Base-by-base conservation (phyloP, 2,888 invertebrate genomes). In the Agrochola lota region DNA sequence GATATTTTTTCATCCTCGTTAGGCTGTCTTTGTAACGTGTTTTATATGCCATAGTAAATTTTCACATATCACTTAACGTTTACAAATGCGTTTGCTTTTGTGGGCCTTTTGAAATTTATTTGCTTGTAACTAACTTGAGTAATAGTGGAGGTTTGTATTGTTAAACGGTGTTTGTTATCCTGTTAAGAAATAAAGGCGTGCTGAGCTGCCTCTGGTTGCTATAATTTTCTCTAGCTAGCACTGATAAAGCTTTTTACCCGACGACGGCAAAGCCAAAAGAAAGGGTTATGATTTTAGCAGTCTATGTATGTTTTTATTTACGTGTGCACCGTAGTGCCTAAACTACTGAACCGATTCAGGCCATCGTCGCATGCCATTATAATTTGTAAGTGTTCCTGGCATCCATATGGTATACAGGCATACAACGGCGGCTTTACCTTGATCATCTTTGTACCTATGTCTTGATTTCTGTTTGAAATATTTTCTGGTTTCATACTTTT, bases 41-140 rank as follows among this genome's bases (percentile, higher is more conserved):
- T 85, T 85, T 87, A 87, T 90, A 90, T 79, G 68, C 43, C 64
- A 87, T 85, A 90, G 88, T 94, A 92, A 93, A 93, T 93, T 92
- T 91, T 91, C 92, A 91, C 92, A 92, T 91, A 91, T 93, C 93
- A 93, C 92, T 89, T 88, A 90, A 90, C 88, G 80, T 83, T 86
- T 85, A 85, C 85, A 89, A 86, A 84, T 82, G 74, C 79, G 68
- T 85, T 85, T 81, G 74, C 43, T 84, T 85, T 86, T 81, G 84
- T 80, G 78, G 77, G 60, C 67, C 69, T 71, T 71, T 80, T 79
- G 12, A 78, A 82, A 83, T 83, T 88, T 82, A 86, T 85, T 84
- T 83, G 78, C 81, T 87, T 77, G 60, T 77, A 69, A 88, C 75
- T 78, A 84, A 79, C 80, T 81, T 35, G 70, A 78, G 71, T 74